These are phyloP conservation scores for Carettochelys insculpta DNA, from an alignment of 2,113 vertebrate species.

Conservation along the genomic window DNA sequence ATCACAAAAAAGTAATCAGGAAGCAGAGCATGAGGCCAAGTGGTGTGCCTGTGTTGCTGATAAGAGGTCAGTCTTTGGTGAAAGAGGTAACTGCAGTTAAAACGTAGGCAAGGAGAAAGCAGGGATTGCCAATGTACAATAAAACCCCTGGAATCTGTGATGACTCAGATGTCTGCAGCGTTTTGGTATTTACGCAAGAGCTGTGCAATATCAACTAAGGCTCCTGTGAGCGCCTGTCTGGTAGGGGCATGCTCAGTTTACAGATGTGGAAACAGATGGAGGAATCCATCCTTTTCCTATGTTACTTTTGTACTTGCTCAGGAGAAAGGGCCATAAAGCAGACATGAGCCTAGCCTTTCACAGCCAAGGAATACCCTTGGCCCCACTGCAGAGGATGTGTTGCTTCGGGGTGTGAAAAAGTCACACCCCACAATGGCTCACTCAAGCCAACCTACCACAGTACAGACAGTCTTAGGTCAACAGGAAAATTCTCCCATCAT, in stretches of 20 bases:
- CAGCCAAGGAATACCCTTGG: neutral
- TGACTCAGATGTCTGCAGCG: neutral
- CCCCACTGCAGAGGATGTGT: neutral
- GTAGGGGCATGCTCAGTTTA: neutral
- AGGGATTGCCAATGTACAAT: neutral
- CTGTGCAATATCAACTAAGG: neutral
- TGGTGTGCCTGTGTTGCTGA: neutral
- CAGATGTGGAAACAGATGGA: neutral
- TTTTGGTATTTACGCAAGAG: neutral
- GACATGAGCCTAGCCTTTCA: neutral
- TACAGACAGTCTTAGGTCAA: no score
- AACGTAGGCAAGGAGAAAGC: neutral
- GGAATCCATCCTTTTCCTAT: neutral
- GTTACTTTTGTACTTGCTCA: neutral
- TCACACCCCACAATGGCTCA: no score
- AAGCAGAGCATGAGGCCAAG: no score
- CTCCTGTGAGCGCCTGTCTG: neutral
- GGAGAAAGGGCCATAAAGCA: neutral
- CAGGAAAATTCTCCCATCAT: no score
- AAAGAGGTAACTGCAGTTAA: accelerated
- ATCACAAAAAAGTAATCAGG: neutral
- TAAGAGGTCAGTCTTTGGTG: neutral
- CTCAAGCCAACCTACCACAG: no score
- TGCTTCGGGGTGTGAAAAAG: no score
- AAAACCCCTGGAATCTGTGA: neutral